Conservation (phyloP, 2,797 vertebrate species). For the Botia kubotai region DNA sequence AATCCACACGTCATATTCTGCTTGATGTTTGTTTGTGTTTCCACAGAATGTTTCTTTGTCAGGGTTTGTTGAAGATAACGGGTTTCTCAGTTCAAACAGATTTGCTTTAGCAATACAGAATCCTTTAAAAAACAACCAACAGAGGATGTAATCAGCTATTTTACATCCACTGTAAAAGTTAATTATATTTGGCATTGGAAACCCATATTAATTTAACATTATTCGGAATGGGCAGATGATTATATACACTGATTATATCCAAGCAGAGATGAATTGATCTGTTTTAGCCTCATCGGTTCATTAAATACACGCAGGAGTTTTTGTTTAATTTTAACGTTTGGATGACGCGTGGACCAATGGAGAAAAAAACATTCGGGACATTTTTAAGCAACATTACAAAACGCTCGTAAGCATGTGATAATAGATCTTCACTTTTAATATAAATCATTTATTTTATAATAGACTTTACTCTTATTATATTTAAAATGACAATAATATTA, state of each 20-base stretch:
- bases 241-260: too few relatives aligned
- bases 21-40: not conserved
- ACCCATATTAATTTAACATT: not conserved
- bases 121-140: constrained; percentile 25
- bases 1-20: not conserved
- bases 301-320: not conserved
- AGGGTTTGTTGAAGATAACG: too few relatives aligned
- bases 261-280: too few relatives aligned
- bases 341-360: constrained; percentile 1
- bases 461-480: constrained; percentile 9
- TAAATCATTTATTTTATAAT: constrained; percentile 17
- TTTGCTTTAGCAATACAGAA: constrained; percentile 42
- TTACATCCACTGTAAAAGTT: constrained; percentile 7
- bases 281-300: not conserved
- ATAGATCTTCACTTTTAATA: constrained; percentile 35
- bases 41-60: not conserved
- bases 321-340: not conserved
- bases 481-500: constrained; percentile 11
- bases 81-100: not conserved
- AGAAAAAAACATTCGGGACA: not conserved
- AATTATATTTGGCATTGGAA: not conserved
- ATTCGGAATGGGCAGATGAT: too few relatives aligned
- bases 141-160: not conserved
- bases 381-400: not conserved
- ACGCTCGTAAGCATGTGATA: constrained; percentile 29